phyloP scores from a whole-genome alignment of 1,140 invertebrate species.

The Bombus confusus region DNA sequence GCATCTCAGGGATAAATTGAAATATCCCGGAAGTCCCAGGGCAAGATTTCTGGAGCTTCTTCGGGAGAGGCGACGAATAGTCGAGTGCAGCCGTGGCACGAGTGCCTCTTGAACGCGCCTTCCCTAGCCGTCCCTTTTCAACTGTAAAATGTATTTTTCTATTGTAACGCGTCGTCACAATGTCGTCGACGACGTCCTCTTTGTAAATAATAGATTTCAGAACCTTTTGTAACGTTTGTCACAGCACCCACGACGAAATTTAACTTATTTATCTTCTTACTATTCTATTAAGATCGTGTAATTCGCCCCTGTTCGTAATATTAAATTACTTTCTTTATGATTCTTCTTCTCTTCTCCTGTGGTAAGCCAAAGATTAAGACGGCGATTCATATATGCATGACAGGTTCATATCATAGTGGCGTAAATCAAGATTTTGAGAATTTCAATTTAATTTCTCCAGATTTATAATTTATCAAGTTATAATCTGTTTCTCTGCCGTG shows the following conservation, averaged over 20 bases:
- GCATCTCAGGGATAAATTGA: constrained; percentile 60
- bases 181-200: not conserved
- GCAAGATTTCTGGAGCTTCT: constrained; percentile 73
- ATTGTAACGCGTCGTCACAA: not conserved
- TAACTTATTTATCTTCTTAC: not conserved
- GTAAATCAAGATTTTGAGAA: too few species aligned
- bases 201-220: constrained; percentile 38
- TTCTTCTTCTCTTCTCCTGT: too few species aligned
- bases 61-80: constrained; percentile 73
- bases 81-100: constrained; percentile 69
- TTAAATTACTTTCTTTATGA: constrained; percentile 4
- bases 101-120: constrained; percentile 59
- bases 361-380: too few species aligned
- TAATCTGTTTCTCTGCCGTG: too few species aligned
- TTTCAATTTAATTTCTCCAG: too few species aligned
- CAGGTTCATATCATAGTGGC: too few species aligned
- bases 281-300: not conserved
- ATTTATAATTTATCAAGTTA: too few species aligned
- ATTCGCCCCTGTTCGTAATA: not conserved
- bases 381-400: too few species aligned
- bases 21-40: constrained; percentile 71
- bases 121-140: not conserved
- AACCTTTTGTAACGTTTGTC: constrained; percentile 32
- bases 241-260: not conserved
- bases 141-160: constrained; percentile 45